Conservation (phyloP, 2,888 invertebrate species). For the Leuctra nigra region DNA sequence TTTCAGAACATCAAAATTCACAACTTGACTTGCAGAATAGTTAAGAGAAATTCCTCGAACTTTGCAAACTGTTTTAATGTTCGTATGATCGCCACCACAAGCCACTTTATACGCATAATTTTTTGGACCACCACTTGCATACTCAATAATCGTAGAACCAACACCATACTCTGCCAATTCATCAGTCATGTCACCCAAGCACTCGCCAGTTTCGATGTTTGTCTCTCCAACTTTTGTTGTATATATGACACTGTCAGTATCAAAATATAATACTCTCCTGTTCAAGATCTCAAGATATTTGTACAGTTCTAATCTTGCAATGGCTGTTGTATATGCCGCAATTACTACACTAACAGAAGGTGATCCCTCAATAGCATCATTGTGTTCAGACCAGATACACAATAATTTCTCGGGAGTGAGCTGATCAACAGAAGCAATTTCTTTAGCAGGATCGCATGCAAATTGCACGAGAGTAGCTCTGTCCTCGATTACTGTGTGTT, state of each 20-base stretch:
- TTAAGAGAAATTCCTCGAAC: conserved; percentile 33
- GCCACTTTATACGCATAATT: conserved; percentile 34
- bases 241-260: conserved; percentile 37
- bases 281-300: conserved; percentile 34
- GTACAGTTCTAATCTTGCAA: conserved; percentile 36
- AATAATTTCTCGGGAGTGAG: background rate
- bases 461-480: background rate
- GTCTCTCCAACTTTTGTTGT: conserved; percentile 11
- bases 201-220: conserved; percentile 32
- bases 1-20: conserved; percentile 7
- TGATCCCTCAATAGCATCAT: background rate
- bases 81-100: background rate
- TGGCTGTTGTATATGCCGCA: conserved; percentile 37
- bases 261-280: conserved; percentile 35
- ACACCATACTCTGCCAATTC: conserved; percentile 33
- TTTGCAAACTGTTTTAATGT: conserved; percentile 28
- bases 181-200: conserved; percentile 36
- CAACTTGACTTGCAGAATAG: conserved; percentile 5
- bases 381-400: background rate
- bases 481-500: background rate
- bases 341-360: conserved; percentile 34
- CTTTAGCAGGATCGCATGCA: background rate
- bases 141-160: conserved; percentile 34
- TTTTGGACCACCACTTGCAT: conserved; percentile 37
- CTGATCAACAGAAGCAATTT: background rate